Evolutionary conservation across 1,140 invertebrate species (phyloP).

Genomic region (Chrysomallon squamiferum): DNA sequence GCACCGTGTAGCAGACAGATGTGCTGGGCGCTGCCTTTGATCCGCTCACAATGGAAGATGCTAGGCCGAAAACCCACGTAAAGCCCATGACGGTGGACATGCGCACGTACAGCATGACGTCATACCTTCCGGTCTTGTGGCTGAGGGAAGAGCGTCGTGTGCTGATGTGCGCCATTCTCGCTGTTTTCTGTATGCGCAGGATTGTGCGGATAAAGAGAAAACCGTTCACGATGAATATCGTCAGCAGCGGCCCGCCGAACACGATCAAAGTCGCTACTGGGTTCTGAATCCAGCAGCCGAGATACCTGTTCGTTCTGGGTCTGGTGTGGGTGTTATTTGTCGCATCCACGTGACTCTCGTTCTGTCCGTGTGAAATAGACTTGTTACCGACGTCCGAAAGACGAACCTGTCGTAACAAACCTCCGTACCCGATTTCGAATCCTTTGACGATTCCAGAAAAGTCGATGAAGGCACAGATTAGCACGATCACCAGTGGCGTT

Average conservation of each 20-base stretch:
- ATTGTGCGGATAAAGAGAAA: slow-evolving; percentile 60
- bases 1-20: slow-evolving; percentile 38
- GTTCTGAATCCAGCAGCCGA: slow-evolving; percentile 65
- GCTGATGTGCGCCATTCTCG: slow-evolving; percentile 31
- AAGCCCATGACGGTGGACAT: slow-evolving; percentile 65
- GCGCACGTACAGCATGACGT: slow-evolving; percentile 69
- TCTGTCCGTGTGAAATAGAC: slow-evolving; percentile 1
- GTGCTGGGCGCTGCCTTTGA: slow-evolving; percentile 27
- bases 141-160: slow-evolving; percentile 34
- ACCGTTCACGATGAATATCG: slow-evolving; percentile 57
- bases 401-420: not conserved
- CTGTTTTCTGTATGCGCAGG: slow-evolving; percentile 66
- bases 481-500: slow-evolving; percentile 65
- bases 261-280: slow-evolving; percentile 54
- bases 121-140: slow-evolving; percentile 48
- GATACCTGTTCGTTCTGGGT: slow-evolving; percentile 5
- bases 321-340: not conserved
- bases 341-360: slow-evolving; percentile 13
- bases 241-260: slow-evolving; percentile 60
- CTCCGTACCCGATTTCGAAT: slow-evolving; percentile 44
- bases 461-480: slow-evolving; percentile 65
- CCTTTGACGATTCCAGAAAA: slow-evolving; percentile 47
- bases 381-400: not conserved
- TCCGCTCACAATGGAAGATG: slow-evolving; percentile 50
- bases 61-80: slow-evolving; percentile 63